Base-by-base conservation (phyloP, 2,888 invertebrate genomes). In the Meta bourneti region DNA sequence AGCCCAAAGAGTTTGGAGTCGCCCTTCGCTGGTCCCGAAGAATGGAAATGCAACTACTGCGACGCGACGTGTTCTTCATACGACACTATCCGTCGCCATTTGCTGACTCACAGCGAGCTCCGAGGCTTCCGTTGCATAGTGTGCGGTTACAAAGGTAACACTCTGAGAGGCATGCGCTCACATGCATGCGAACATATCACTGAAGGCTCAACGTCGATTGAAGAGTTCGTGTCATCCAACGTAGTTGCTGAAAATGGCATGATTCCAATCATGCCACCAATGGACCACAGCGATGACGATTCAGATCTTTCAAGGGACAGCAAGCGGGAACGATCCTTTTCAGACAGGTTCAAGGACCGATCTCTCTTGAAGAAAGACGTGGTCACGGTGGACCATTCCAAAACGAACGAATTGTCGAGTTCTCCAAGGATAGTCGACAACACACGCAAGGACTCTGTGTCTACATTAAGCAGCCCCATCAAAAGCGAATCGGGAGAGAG, bases 141-240 rank as follows among this genome's bases (percentile, higher is more conserved):
- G 94, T 99, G 99, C 95, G 97, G 98, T 93, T 99, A 99, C 95
- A 97, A 98, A 94, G 99, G 99, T 84, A 99, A 99, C 95, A 99
- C 99, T 0, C 96, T 99, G 91, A 96, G 99, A 83, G 99, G 99
- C 0, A 99, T 99, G 98, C 96, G 99, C 93, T 99, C 98, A n/a
- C 99, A 99, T 94, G 98, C 99, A 94, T 97, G 99, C 94, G 98
- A 98, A 97, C 99, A 99, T 95, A 98, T 98, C 95, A 98, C 98
- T 94, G 98, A 98, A 49, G 93, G 93, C 1, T 96, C 97, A 6
- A 72, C 83, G 13, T 86, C 92, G 4, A 95, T 95, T 90, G 95
- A 95, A 51, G 95, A 95, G 93, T 97, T 97, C 95, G 98, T 97
- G 95, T 98, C 98, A 94, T 96, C 97, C 0, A 98, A 98, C 95